Evolutionary conservation across 2,797 vertebrate species (phyloP).

Genomic region (Acipenser transmontanus): DNA sequence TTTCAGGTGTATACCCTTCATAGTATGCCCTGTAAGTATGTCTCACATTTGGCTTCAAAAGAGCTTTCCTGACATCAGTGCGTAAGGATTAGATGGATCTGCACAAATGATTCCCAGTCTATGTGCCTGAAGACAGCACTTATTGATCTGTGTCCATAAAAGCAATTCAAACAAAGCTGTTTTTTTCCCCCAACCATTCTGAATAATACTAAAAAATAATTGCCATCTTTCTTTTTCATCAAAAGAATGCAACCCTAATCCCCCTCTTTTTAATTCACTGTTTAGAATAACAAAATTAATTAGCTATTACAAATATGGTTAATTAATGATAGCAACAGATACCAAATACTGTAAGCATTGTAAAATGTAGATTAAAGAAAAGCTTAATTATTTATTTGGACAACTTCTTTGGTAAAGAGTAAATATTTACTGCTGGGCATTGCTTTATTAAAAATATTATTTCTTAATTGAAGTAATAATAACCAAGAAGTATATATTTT

Average conservation of each 20-base stretch:
- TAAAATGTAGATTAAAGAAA: too few species aligned
- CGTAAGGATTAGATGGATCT: background rate
- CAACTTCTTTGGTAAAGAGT: too few species aligned
- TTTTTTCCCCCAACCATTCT: background rate
- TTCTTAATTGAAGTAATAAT: too few species aligned
- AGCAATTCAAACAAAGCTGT: background rate
- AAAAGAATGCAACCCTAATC: background rate
- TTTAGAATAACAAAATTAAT: background rate
- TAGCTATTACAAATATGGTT: background rate
- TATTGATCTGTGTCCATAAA: slow-evolving; percentile 2
- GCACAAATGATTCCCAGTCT: background rate
- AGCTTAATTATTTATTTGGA: too few species aligned
- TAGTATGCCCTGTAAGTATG: background rate
- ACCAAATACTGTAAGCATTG: too few species aligned
- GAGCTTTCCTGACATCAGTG: slow-evolving; percentile 1
- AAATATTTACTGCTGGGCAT: too few species aligned
- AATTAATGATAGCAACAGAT: background rate
- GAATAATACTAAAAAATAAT: background rate
- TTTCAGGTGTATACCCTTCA: background rate
- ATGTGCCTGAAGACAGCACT: background rate
- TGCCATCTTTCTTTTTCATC: background rate
- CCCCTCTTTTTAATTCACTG: background rate
- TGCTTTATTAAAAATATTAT: too few species aligned
- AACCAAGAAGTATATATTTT: too few species aligned
- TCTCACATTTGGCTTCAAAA: background rate